These are phyloP conservation scores for Philereme transversata DNA, from an alignment of 2,888 invertebrate genomes.

Conservation along the genomic window DNA sequence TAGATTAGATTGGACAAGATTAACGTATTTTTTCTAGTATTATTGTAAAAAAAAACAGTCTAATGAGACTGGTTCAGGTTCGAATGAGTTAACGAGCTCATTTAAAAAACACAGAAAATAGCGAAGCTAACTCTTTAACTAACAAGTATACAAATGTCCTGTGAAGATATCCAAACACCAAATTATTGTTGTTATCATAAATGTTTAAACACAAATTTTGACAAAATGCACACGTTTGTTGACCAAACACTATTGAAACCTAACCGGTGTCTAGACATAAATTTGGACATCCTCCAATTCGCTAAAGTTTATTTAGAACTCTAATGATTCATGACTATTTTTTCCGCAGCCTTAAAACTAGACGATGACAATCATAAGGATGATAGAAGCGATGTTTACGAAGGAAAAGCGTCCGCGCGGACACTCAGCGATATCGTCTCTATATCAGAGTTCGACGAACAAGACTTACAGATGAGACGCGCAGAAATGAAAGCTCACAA, in stretches of 20 bases:
- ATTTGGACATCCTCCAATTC: constrained; percentile 60
- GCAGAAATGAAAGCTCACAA: constrained; percentile 72
- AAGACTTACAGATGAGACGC: constrained; percentile 82
- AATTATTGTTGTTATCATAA: too few relatives aligned
- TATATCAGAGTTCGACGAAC: constrained; percentile 88
- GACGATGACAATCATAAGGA: constrained; percentile 82
- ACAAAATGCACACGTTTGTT: constrained; percentile 8
- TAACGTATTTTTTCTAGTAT: too few relatives aligned
- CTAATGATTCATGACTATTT: constrained; percentile 50
- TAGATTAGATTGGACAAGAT: too few relatives aligned
- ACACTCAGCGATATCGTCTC: constrained; percentile 89
- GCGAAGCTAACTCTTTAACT: too few relatives aligned
- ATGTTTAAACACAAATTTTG: not conserved
- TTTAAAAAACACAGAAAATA: too few relatives aligned
- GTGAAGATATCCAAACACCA: too few relatives aligned
- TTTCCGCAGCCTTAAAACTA: constrained; percentile 80
- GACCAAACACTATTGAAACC: constrained; percentile 43
- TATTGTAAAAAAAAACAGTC: too few relatives aligned
- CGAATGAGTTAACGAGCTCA: too few relatives aligned
- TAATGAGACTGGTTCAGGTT: too few relatives aligned
- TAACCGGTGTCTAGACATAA: constrained; percentile 40
- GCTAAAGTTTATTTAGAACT: constrained; percentile 47
- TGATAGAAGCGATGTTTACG: constrained; percentile 68
- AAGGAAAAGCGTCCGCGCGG: constrained; percentile 86
- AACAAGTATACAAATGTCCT: too few relatives aligned